Base-by-base conservation (phyloP, 1,140 invertebrate species). In the Planococcus citri region DNA sequence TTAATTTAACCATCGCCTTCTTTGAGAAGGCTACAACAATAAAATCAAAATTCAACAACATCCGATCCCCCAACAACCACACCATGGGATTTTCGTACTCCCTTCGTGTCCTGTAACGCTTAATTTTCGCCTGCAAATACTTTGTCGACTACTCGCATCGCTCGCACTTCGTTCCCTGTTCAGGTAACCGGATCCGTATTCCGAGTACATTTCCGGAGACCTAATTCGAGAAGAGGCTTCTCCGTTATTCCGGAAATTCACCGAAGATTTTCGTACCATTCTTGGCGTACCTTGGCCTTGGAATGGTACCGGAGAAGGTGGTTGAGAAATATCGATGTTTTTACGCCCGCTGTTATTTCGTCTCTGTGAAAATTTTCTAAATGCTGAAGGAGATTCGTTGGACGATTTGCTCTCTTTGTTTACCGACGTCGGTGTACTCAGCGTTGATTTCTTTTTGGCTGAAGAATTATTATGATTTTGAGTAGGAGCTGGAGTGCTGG, bases 51-150 rank as follows among this genome's bases (percentile, higher is more conserved):
- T 27, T 64, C 60, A 64, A 64, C 60, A 58, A 73, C 80, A 82
- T 22, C 80, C 80, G 73, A 82, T 82, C 21, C 81, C 81, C 79
- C 80, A 81, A 70, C 81, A 82, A 4, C 79, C 80, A 73, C 80
- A 82, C 81, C 81, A 82, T 1, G 81, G 81, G 17, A 79, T 76
- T 73, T 78, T 79, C 12, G 74, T 74, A 6, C 68, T 71, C 1
- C 27, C 24, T 61, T 74, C 75, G 51, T 72, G 68, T 6, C 75
- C 76, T 0, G 76, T 75, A 20, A 69, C 64, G 64, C 75, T 74
- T 68, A 74, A 69, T 68, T 76, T 76, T 25, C 75, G 69, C 2
- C 72, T 58, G n/a, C 33, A 72, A 33, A 73, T 73, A 20, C 70
- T 73, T 60, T 76, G 76, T 27, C 75, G 72, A 33, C 74, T 75